These are phyloP conservation scores for Omphaloscelis lunosa DNA, from an alignment of 2,888 invertebrate species.

Conservation along the genomic window DNA sequence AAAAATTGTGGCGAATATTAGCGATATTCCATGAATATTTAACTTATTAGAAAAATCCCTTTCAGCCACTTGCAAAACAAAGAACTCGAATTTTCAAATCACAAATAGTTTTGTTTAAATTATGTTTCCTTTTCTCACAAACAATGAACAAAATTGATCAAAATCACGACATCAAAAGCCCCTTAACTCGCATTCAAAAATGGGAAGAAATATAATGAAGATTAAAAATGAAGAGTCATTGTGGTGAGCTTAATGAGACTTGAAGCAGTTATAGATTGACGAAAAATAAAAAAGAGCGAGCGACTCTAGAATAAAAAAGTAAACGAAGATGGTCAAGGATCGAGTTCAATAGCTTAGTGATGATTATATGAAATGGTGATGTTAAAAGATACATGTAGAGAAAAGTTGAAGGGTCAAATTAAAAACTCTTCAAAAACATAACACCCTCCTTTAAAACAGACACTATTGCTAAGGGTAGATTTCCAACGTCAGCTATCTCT, in stretches of 20 bases:
- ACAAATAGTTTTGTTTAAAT: too few relatives aligned
- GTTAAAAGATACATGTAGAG: background rate
- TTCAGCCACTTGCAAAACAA: too few relatives aligned
- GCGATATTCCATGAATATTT: too few relatives aligned
- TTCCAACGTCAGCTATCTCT: background rate
- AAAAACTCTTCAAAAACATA: background rate
- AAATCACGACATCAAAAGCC: too few relatives aligned
- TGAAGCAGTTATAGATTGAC: background rate
- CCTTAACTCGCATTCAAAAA: conserved; percentile 7
- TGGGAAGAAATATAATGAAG: background rate
- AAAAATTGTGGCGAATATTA: too few relatives aligned
- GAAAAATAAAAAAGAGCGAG: background rate
- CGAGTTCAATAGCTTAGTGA: too few relatives aligned
- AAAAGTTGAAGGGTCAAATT: background rate
- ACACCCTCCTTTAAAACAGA: too few relatives aligned
- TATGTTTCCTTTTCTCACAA: too few relatives aligned
- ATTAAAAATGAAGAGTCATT: conserved; percentile 2
- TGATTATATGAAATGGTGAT: background rate
- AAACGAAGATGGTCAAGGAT: too few relatives aligned
- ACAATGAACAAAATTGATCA: too few relatives aligned
- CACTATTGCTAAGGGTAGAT: background rate
- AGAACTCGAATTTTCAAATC: too few relatives aligned
- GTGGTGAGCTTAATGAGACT: conserved; percentile 12
- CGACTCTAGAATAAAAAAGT: background rate
- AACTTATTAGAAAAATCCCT: too few relatives aligned